Evolutionary conservation across 2,888 invertebrate species (phyloP), one percentile per base, ranked within the genome.

Genomic region (Trachelus iudaicus): DNA sequence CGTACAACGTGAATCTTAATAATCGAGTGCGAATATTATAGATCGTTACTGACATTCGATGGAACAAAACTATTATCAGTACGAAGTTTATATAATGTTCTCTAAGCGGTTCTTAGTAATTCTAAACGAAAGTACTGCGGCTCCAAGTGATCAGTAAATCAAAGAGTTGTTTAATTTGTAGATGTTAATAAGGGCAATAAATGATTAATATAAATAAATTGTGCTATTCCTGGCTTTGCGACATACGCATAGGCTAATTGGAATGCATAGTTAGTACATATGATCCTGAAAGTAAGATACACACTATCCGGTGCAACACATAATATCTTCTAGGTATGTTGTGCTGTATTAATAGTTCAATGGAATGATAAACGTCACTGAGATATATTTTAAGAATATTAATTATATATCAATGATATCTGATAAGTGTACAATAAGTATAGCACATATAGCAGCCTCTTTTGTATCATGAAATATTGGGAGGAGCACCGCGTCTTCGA

Each of bases 401-500:
- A 23, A 56, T 56, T 56, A 56, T 56, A 56, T 34, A 34, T 71
- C 23, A 71, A 71, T 34, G 13, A 71, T 71, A 71, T 71, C 71
- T 71, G 30, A 71, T 71, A 34, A 30, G 11, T 33, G 30, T 15
- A 71, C 56, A 56, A 56, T 56, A 56, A 23, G 23, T 56, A 56
- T 23, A 56, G 23, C 56, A 56, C 56, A 56, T 56, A 23, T 23
- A 56, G 56, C 23, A 56, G 23, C 9, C 23, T 56, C 23, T 56
- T 56, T 23, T 56, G 56, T 56, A 56, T 56, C 56, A 9, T 35
- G 69, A 73, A 69, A 37, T 23, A 74, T 15, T 69, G 35, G 11
- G 68, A 11, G 56, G 71, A 34, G 69, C 69, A 68, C 69, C 78
- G 75, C 75, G 69, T 76, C 77, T 77, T 56, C 23, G 56, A 56